Base-by-base conservation (phyloP, 2,888 invertebrate species). In the Helicoverpa assulta region DNA sequence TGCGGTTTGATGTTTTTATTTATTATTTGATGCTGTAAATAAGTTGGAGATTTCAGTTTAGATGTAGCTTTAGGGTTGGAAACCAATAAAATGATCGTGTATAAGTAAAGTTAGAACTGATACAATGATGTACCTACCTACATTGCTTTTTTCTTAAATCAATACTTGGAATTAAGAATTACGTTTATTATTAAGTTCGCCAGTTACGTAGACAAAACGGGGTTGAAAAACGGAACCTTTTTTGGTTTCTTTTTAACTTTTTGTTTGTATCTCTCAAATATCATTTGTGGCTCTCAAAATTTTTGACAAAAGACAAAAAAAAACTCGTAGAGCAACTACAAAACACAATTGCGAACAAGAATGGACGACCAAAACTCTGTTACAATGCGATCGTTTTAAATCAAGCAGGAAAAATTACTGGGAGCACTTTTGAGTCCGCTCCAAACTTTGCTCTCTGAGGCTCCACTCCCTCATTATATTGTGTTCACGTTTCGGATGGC, bases 361-460 rank as follows among this genome's bases (percentile, higher is more conserved):
- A 75, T 74, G 78, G 76, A 88, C 88, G 85, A 86, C 85, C 87
- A 81, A 88, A 91, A 91, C 89, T 91, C 88, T 83, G 88, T 90
- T 88, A 88, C 89, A 86, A 86, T 84, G 86, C 87, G 90, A 92
- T 92, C 92, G 91, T 90, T 93, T 92, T 92, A 92, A 92, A 93
- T 93, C 92, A 92, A 91, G 90, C 93, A 89, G 89, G 90, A 93
- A 94, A 93, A 94, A 94, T 94, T 94, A 93, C 93, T 89, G 78
- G 80, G 85, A 93, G 90, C 90, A 91, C 92, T 94, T 93, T 92
- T 90, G 90, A 93, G 93, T 90, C 86, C 86, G 88, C 87, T 90
- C 89, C 90, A 91, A 93, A 93, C 92, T 93, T 93, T 88, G 84
- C 91, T 92, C 90, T 92, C 87, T 87, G 89, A 84, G 80, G 82